These are phyloP conservation scores for Eupithecia abbreviata DNA, from an alignment of 2,888 invertebrate genomes.

Conservation along the genomic window DNA sequence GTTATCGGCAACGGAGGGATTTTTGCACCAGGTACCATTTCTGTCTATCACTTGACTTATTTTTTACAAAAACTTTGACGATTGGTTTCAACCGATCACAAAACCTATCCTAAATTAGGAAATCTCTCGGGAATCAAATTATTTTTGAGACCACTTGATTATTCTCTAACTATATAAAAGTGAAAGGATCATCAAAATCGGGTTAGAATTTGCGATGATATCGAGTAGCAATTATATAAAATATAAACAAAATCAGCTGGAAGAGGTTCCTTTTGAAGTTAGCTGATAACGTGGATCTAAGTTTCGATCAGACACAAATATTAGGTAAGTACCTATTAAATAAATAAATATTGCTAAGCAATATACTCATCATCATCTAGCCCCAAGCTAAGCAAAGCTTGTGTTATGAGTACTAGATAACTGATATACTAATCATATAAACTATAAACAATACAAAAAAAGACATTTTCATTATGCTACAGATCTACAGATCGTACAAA, in stretches of 20 bases:
- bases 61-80: neutral
- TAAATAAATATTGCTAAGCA: no score
- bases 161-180: neutral
- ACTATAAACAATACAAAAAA: no score
- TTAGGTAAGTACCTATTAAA: neutral
- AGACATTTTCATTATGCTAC: neutral
- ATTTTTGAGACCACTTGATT: no score
- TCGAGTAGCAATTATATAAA: neutral
- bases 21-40: slow-evolving; percentile 66
- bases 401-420: neutral
- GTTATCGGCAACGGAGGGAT: slow-evolving; percentile 67
- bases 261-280: no score
- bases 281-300: no score
- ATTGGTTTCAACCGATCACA: no score
- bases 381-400: neutral
- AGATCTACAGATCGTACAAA: neutral
- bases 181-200: neutral
- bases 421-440: no score
- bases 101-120: no score
- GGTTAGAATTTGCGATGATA: neutral
- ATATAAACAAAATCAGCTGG: no score
- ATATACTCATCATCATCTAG: neutral
- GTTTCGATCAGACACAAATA: no score
- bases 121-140: no score
- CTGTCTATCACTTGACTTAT: neutral